A percentile compares a stretch with the other conserved stretches of the same genome.
These are phyloP conservation scores for Danionella dracula DNA, from an alignment of 2,797 vertebrate genomes.

Conservation along the genomic window DNA sequence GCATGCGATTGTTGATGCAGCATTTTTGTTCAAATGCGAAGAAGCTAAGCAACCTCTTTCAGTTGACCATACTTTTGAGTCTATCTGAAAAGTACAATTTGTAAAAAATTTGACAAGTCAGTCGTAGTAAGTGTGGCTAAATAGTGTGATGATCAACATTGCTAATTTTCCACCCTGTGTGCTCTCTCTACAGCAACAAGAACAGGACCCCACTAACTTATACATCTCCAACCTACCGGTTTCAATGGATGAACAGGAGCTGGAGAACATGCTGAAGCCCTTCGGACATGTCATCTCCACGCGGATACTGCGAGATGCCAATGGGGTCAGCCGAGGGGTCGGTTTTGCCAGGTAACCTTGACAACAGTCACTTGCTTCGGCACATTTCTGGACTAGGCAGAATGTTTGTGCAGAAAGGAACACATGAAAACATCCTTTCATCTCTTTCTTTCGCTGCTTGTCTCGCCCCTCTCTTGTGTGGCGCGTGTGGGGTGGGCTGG, in stretches of 20 bases:
- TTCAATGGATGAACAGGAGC: conserved; percentile 97
- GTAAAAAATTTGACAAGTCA: no score
- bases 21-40: no score
- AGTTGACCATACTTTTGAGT: no score
- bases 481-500: conserved; percentile 52
- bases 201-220: conserved; percentile 96
- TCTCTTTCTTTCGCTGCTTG: conserved; percentile 25
- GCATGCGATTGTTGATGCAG: no score
- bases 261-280: conserved; percentile 98
- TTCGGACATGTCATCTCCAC: conserved; percentile 98
- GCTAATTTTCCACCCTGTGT: conserved; percentile 9
- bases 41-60: no score
- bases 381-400: not conserved
- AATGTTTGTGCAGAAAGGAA: not conserved
- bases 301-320: conserved; percentile 93
- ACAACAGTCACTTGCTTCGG: not conserved
- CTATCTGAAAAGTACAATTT: no score
- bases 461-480: conserved; percentile 31
- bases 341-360: conserved; percentile 87
- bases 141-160: no score
- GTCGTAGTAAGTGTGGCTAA: no score
- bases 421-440: conserved; percentile 23
- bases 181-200: conserved; percentile 83
- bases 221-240: conserved; percentile 98
- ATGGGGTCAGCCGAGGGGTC: conserved; percentile 92